Base-by-base conservation (phyloP, 2,888 invertebrate species). In the Leucania comma region DNA sequence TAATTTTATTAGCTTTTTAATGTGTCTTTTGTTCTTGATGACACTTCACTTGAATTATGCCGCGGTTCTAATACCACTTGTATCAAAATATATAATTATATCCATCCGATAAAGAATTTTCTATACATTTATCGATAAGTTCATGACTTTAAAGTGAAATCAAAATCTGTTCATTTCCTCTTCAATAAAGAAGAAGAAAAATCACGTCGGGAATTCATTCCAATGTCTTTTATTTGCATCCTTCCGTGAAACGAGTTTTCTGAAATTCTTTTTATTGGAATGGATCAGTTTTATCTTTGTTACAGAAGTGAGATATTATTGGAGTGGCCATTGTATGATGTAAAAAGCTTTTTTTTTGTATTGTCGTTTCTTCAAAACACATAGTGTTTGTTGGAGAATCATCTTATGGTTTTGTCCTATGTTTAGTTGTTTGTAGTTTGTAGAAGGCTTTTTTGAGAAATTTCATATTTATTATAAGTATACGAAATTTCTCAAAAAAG, bases 191-290 rank as follows among this genome's bases (percentile, higher is more conserved):
- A 50, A 38, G 59, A 50, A 38, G 59, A 60, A 42, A 50, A 14
- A 57, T 61, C 63, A 68, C 38, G 63, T 56, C 63, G 56, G 17
- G 3, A 22, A 62, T 59, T 76, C 42, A 58, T 59, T 50, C 8
- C 64, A 58, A 50, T 20, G 24, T 14, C 54, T 60, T 77, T 65
- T 65, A 65, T 76, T 77, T 62, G 29, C 17, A 62, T 54, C 35
- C n/a, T 61, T 68, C 50, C 20, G 46, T 54, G 29, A 68, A 81
- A 51, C 29, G 58, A 62, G 61, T 58, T 51, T n/a, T 32, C 5
- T 46, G 20, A 58, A 62, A 46, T 54, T 59, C 8, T 38, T 80
- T 75, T 81, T 58, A 53, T 76, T 50, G 17, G 6, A 2, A 26
- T 50, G 22, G 8, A 29, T 64, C 60, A 26, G 17, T 14, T 22